Evolutionary conservation across 2,888 invertebrate species (phyloP).

Genomic region (Ypsolopha sequella): DNA sequence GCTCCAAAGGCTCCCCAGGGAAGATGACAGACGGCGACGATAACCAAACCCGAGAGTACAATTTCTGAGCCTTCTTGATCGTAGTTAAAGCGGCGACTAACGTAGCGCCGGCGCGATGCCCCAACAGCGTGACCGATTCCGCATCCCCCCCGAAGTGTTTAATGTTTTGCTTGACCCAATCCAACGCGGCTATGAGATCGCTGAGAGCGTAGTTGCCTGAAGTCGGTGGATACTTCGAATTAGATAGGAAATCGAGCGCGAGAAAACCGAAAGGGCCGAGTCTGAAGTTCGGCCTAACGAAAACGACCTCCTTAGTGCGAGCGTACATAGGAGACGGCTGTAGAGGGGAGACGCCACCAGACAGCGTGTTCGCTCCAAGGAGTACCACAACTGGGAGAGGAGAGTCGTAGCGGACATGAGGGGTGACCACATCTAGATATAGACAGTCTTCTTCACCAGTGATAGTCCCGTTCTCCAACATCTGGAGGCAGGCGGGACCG

Average conservation of each 20-base stretch:
- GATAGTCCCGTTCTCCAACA: conserved; percentile 74
- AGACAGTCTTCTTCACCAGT: conserved; percentile 86
- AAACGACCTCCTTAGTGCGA: conserved; percentile 82
- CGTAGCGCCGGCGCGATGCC: conserved; percentile 89
- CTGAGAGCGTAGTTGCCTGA: conserved; percentile 91
- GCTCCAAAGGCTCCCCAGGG: conserved; percentile 73
- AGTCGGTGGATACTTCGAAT: conserved; percentile 77
- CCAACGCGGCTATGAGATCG: conserved; percentile 81
- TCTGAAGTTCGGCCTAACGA: conserved; percentile 90
- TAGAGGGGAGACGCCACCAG: conserved; percentile 80
- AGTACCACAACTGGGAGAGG: conserved; percentile 87
- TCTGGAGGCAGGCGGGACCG: conserved; percentile 78
- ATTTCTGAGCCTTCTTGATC: conserved; percentile 68
- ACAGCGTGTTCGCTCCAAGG: conserved; percentile 83
- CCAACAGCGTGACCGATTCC: conserved; percentile 82
- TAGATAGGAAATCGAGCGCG: conserved; percentile 77
- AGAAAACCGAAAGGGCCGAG: conserved; percentile 85
- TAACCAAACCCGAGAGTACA: conserved; percentile 85
- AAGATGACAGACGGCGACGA: conserved; percentile 82
- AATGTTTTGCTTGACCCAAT: conserved; percentile 87
- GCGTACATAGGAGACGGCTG: conserved; percentile 84
- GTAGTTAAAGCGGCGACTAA: conserved; percentile 81
- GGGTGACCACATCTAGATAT: conserved; percentile 85
- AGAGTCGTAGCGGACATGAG: conserved; percentile 81
- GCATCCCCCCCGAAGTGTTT: conserved; percentile 88